Conservation (phyloP, 2,888 invertebrate genomes). For the Drosophila subquinaria region DNA sequence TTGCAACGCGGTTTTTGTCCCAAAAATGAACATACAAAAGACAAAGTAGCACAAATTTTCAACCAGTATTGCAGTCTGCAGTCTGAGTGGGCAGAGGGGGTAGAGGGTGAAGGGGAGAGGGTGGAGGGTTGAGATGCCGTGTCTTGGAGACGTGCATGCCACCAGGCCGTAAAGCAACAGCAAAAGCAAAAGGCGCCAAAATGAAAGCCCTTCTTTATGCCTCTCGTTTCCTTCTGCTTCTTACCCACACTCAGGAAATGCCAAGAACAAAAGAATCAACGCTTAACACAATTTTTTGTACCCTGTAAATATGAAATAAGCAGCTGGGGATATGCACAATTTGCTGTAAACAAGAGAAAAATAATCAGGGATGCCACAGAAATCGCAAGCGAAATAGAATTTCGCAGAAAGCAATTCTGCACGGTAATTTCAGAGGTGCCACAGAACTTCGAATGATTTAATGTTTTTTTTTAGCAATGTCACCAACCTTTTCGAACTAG, state of each 20-base stretch:
- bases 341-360: too few species aligned
- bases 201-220: constrained; percentile 60
- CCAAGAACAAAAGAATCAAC: constrained; percentile 80
- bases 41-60: constrained; percentile 81
- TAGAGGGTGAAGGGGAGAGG: neutral
- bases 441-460: too few species aligned
- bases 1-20: constrained; percentile 50
- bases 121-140: constrained; percentile 29
- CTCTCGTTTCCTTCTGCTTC: neutral
- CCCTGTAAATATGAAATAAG: constrained; percentile 10
- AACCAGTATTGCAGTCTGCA: constrained; percentile 35
- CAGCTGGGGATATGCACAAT: neutral
- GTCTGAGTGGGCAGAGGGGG: neutral
- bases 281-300: constrained; percentile 74
- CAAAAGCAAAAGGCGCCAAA: constrained; percentile 63
- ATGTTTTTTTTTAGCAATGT: too few species aligned
- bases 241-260: constrained; percentile 24
- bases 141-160: constrained; percentile 72
- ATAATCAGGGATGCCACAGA: too few species aligned
- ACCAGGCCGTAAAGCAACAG: constrained; percentile 57
- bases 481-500: too few species aligned
- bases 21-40: constrained; percentile 76
- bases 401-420: too few species aligned
- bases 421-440: too few species aligned
- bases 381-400: too few species aligned